Conservation (phyloP, 2,797 vertebrate genomes). For the Spondyliosoma cantharus region DNA sequence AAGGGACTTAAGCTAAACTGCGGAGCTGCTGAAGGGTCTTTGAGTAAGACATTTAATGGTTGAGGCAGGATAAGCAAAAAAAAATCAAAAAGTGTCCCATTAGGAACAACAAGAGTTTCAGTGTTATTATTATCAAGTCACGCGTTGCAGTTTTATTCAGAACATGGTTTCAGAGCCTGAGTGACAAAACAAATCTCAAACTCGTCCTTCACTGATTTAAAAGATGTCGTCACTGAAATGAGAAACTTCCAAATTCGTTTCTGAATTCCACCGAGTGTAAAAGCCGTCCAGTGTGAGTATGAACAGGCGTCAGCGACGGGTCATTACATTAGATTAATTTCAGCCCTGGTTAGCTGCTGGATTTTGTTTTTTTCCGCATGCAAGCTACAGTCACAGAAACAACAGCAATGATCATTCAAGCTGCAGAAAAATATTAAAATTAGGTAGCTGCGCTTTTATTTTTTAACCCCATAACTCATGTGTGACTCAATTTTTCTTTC, state of each 20-base stretch:
- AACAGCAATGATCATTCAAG: background rate
- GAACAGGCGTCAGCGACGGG: background rate
- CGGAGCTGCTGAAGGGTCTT: background rate
- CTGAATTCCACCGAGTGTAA: background rate
- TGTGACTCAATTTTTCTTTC: background rate
- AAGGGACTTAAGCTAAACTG: background rate
- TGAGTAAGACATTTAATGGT: background rate
- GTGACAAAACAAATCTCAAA: background rate
- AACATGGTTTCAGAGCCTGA: background rate
- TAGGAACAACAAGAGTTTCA: background rate
- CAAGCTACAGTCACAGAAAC: background rate
- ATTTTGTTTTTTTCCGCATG: background rate
- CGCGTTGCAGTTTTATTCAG: background rate
- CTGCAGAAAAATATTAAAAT: conserved; percentile 1
- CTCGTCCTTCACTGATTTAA: background rate
- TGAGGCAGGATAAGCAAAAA: background rate
- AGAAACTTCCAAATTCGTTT: background rate
- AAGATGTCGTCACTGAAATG: background rate
- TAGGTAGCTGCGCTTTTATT: background rate
- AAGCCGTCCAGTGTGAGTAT: background rate
- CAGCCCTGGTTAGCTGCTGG: background rate
- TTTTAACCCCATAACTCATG: background rate
- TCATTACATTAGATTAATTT: conserved; percentile 20
- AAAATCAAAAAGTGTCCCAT: background rate
- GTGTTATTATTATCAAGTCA: background rate